These are phyloP conservation scores for Amyelois transitella DNA, from an alignment of 1,140 invertebrate genomes.

Conservation along the genomic window DNA sequence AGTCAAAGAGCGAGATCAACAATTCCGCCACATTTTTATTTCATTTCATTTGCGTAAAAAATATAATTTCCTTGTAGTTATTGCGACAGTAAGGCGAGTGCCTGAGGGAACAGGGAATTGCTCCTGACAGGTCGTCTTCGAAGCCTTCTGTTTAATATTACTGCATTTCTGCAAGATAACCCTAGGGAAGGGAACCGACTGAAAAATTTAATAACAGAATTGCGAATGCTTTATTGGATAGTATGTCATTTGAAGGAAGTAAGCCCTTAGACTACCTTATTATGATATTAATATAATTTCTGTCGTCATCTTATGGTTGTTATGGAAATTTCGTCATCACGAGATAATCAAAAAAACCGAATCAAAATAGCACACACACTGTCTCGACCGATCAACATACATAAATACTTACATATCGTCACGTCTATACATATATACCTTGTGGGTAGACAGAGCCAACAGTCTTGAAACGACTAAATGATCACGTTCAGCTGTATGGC, in stretches of 20 bases:
- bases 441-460: no score
- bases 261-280: background rate
- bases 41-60: background rate
- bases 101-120: background rate
- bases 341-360: no score
- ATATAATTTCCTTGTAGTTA: background rate
- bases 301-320: no score
- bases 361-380: no score
- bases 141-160: conserved; percentile 3
- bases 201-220: conserved; percentile 5
- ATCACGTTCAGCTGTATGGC: no score
- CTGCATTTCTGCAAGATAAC: conserved; percentile 5
- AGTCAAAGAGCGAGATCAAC: background rate
- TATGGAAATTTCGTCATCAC: no score
- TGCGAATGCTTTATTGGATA: background rate
- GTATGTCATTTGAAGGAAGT: background rate
- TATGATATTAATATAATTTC: background rate
- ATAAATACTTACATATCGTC: no score
- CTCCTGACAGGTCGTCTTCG: background rate
- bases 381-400: no score
- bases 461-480: no score
- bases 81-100: background rate
- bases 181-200: conserved; percentile 1
- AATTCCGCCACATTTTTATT: background rate
- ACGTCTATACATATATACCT: no score